Base-by-base conservation (phyloP, 2,888 invertebrate genomes). In the Serrognathus titanus region DNA sequence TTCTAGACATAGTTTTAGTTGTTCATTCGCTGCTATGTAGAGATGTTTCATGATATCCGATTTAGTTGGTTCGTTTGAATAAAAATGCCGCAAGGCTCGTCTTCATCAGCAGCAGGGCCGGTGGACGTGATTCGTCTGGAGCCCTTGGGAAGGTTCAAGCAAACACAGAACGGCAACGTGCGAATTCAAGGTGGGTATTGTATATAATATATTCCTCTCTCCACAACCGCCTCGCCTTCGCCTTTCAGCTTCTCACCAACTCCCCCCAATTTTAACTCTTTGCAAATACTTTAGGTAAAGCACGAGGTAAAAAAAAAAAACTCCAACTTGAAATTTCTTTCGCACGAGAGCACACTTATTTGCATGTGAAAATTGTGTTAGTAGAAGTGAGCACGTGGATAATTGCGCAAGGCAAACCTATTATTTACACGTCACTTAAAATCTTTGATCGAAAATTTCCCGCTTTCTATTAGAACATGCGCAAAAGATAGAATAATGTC, bases 61-160 rank as follows among this genome's bases (percentile, higher is more conserved):
- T 52, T 62, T 64, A 58, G 58, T 63, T 58, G 61, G 61, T 62
- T 63, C 55, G 59, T 58, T 58, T 43, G 64, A 57, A 58, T 50
- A 54, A 59, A 55, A n/a, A 75, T 75, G 75, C 72, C 72, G 51
- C 70, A 72, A 68, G 71, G 67, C 61, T 67, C 71, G 48, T 66
- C 70, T 53, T 69, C 74, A 50, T 62, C 71, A 41, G 51, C 45
- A 20, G 45, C 47, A n/a, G 65, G 58, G 39, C 52, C 62, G 12
- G 66, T 68, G 79, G 85, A 85, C 74, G 80, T 82, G 64, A 85
- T 85, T 66, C 83, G 83, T 63, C 82, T 85, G 82, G 85, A 85
- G 76, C 84, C 84, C 6, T 79, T 85, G 74, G 84, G 84, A 72
- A 83, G 82, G 64, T 84, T 82, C 72, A 84, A 83, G 66, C 81